Percentiles rank a stretch among this genome's conserved stretches.
Conservation (phyloP, 2,797 vertebrate species). For the Alosa sapidissima region DNA sequence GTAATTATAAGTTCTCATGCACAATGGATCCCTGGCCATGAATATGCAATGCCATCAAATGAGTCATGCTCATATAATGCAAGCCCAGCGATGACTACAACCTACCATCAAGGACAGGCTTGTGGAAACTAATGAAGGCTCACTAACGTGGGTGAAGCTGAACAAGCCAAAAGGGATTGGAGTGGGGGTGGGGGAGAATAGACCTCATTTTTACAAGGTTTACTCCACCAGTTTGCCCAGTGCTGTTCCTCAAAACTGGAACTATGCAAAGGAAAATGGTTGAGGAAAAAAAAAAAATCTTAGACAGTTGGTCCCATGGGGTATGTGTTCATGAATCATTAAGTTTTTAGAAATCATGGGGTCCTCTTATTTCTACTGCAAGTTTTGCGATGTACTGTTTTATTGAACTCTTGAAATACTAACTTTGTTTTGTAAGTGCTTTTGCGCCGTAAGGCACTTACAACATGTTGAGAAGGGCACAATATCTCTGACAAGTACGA, state of each 20-base stretch:
- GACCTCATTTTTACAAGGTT: conserved; percentile 51
- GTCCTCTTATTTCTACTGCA: background rate
- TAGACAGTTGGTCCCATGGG: background rate
- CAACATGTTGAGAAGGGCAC: background rate
- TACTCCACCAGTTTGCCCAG: background rate
- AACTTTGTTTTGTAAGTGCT: background rate
- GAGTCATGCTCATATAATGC: conserved; percentile 95
- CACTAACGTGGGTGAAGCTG: conserved; percentile 71
- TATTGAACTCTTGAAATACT: background rate
- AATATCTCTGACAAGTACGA: background rate
- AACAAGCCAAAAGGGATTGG: conserved; percentile 55
- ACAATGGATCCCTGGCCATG: conserved; percentile 95
- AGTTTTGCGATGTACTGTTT: background rate
- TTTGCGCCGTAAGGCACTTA: background rate
- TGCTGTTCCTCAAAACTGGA: background rate
- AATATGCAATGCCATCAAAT: conserved; percentile 98
- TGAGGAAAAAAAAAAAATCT: conserved; percentile 32
- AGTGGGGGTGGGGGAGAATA: conserved; percentile 59
- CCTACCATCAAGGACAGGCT: conserved; percentile 88
- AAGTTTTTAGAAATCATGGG: background rate
- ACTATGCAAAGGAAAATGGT: conserved; percentile 35
- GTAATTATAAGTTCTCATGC: conserved; percentile 96
- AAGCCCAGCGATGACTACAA: conserved; percentile 95
- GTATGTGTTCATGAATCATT: background rate
- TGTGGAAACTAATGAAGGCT: conserved; percentile 94